Evolutionary conservation across 1,140 invertebrate genomes (phyloP).

Genomic region (Neodiprion pinetum): DNA sequence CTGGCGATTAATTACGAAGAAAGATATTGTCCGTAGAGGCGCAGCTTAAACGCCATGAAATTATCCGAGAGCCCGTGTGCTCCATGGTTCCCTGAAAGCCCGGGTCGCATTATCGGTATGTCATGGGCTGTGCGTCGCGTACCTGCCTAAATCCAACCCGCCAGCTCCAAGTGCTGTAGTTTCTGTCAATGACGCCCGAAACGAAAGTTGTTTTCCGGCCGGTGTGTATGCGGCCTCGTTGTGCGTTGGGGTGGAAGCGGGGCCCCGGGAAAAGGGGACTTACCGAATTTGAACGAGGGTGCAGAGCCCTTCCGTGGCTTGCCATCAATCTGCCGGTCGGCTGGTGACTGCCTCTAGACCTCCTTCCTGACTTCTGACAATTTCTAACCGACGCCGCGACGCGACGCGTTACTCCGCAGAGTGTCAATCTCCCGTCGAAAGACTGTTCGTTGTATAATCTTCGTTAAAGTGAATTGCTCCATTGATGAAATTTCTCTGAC

Average conservation of each 20-base stretch:
- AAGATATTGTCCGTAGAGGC: no score
- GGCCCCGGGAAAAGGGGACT: not conserved
- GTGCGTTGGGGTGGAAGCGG: not conserved
- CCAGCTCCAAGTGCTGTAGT: not conserved
- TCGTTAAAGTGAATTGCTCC: no score
- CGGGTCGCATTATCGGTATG: no score
- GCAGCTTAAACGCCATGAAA: not conserved
- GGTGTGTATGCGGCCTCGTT: not conserved
- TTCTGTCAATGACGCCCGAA: not conserved
- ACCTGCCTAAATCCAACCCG: not conserved
- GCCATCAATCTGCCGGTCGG: not conserved
- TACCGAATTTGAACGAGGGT: not conserved
- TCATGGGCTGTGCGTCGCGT: not conserved
- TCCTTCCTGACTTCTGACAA: not conserved
- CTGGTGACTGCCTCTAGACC: not conserved
- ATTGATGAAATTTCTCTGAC: no score
- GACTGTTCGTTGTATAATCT: not conserved
- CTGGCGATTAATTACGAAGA: no score
- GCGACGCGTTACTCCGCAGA: not conserved
- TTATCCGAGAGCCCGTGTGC: not conserved
- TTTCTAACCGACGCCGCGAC: not conserved
- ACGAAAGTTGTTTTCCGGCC: not conserved
- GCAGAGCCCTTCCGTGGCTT: not conserved
- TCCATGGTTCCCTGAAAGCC: not conserved
- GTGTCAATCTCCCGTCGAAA: not conserved